Evolutionary conservation across 37 sponge, comb jelly and placozoan species (phyloP), one percentile per base, ranked within the genome.

Genomic region (Mnemiopsis leidyi): DNA sequence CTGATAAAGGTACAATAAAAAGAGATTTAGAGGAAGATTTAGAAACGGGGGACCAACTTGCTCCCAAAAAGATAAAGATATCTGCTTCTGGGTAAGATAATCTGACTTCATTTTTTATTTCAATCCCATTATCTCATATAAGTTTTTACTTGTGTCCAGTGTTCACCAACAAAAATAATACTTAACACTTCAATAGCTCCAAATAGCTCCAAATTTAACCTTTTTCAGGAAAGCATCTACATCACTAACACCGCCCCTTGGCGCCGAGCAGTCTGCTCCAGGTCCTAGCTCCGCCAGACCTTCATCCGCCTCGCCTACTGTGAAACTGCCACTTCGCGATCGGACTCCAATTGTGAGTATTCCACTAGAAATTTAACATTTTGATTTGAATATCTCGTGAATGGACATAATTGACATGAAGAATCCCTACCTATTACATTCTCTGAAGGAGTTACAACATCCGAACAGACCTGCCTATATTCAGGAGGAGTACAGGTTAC

Each of bases 401-500:
- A n/a, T n/a, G n/a, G n/a, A n/a, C n/a, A n/a, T n/a, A n/a, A n/a
- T n/a, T n/a, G n/a, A n/a, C n/a, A n/a, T n/a, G n/a, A n/a, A n/a
- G n/a, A n/a, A n/a, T n/a, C n/a, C n/a, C n/a, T n/a, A n/a, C n/a
- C n/a, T n/a, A n/a, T n/a, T n/a, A n/a, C n/a, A n/a, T n/a, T n/a
- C n/a, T n/a, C n/a, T n/a, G n/a, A n/a, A n/a, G n/a, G n/a, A n/a
- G n/a, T n/a, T n/a, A n/a, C n/a, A n/a, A n/a, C n/a, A 61, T 18
- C 68, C 18, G 18, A 61, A 21, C 18, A 61, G 24, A 7, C 76
- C 76, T 73, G 28, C 76, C 76, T 73, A 7, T 5, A 7, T 21
- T 28, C 76, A 85, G 90, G 90, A 85, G 61, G 90, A 85, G 30
- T 85, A 85, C 90, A 35, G 90, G 48, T 3, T 38, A 39, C 40